Conservation (phyloP, 2,888 invertebrate species). For the Hypsopygia costalis region DNA sequence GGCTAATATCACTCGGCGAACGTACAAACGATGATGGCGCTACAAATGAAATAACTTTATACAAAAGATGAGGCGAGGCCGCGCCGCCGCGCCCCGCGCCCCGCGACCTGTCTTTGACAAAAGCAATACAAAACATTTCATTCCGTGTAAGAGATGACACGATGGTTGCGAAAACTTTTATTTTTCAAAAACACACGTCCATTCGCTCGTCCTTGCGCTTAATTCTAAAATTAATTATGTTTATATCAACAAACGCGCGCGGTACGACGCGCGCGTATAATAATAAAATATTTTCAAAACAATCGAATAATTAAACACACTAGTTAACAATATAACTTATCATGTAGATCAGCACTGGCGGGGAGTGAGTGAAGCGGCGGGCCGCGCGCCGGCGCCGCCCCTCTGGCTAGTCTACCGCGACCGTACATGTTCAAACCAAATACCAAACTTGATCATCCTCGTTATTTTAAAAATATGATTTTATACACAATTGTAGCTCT, state of each 20-base stretch:
- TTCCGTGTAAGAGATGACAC: slow-evolving; percentile 76
- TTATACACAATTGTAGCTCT: slow-evolving; percentile 60
- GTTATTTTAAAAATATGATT: slow-evolving; percentile 56
- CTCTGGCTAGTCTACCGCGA: slow-evolving; percentile 34
- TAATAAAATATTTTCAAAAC: slow-evolving; percentile 81
- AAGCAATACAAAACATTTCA: slow-evolving; percentile 78
- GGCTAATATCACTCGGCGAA: slow-evolving; percentile 35
- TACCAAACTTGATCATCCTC: slow-evolving; percentile 49
- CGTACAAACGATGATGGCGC: slow-evolving; percentile 30
- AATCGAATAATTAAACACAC: slow-evolving; percentile 81
- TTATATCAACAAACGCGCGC: slow-evolving; percentile 80
- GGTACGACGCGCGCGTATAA: slow-evolving; percentile 72
- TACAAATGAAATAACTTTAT: slow-evolving; percentile 64
- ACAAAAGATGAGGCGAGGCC: slow-evolving; percentile 47
- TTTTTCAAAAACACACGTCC: slow-evolving; percentile 75
- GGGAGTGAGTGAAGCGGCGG: slow-evolving; percentile 29
- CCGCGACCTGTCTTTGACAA: slow-evolving; percentile 59
- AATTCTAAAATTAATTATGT: slow-evolving; percentile 80
- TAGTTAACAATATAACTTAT: slow-evolving; percentile 77
- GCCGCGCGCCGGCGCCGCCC: slow-evolving; percentile 26
- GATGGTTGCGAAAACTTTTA: slow-evolving; percentile 72
- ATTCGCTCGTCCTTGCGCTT: slow-evolving; percentile 78
- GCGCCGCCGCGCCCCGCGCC: slow-evolving; percentile 35
- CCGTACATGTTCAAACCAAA: slow-evolving; percentile 49
- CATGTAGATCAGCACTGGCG: slow-evolving; percentile 45